phyloP scores from a whole-genome alignment of 2,888 invertebrate genomes.

The Drosophila stalkeri region DNA sequence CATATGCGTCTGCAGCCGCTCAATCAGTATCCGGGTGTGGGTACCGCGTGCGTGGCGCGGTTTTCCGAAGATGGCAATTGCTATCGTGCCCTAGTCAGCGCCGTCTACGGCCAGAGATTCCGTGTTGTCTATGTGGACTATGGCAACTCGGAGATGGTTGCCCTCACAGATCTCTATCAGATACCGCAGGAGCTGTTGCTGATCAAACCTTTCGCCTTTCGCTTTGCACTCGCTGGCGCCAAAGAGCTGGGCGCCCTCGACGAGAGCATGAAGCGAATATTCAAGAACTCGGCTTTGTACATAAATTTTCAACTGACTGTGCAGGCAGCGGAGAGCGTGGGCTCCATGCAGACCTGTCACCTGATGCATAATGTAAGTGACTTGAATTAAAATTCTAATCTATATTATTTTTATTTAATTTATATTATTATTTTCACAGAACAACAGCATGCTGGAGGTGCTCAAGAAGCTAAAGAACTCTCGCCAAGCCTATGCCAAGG shows the following conservation, averaged over 20 bases:
- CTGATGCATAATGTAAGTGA: slow-evolving; percentile 82
- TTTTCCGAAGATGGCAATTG: slow-evolving; percentile 89
- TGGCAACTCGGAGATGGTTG: slow-evolving; percentile 91
- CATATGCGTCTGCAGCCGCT: slow-evolving; percentile 87
- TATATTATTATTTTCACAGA: slow-evolving; percentile 36
- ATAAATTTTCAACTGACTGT: slow-evolving; percentile 89
- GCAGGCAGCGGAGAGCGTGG: slow-evolving; percentile 89
- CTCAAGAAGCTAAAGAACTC: slow-evolving; percentile 79
- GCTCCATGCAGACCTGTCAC: slow-evolving; percentile 91
- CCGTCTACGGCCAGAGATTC: slow-evolving; percentile 89
- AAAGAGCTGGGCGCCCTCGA: slow-evolving; percentile 87
- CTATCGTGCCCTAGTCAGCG: slow-evolving; percentile 91
- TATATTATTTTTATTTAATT: neutral
- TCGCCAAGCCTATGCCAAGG: slow-evolving; percentile 78
- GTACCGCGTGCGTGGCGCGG: slow-evolving; percentile 91
- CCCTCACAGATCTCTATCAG: slow-evolving; percentile 90
- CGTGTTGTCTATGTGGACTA: slow-evolving; percentile 93
- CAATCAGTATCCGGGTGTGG: slow-evolving; percentile 89
- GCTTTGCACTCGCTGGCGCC: slow-evolving; percentile 90
- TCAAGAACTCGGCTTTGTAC: slow-evolving; percentile 89
- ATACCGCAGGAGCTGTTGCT: slow-evolving; percentile 90
- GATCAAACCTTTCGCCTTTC: slow-evolving; percentile 90
- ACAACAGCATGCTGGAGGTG: slow-evolving; percentile 79
- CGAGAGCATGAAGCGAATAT: slow-evolving; percentile 89
- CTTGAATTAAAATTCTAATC: rapidly evolving